Evolutionary conservation across 2,113 vertebrate genomes (phyloP), one percentile per base, ranked within the genome.

Genomic region (Gorsachius goisagi): DNA sequence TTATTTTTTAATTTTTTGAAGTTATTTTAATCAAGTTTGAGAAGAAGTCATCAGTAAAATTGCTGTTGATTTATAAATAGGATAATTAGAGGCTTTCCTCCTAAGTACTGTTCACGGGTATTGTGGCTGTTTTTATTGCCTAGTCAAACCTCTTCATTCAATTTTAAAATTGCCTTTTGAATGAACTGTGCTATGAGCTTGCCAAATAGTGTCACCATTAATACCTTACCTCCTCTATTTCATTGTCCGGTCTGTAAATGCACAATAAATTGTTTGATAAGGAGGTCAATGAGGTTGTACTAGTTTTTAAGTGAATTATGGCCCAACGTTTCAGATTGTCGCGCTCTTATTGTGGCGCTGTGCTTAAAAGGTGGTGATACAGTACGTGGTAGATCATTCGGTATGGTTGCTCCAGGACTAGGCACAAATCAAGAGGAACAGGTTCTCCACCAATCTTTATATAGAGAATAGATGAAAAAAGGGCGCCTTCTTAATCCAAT

Each of bases 81-180:
- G 98, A 98, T 99, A 99, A 99, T 99, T 99, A 99, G 96, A 97
- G 98, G 98, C 98, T 97, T 98, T 98, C 96, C 95, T 97, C 97
- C 97, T 98, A 98, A 98, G 98, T 98, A 98, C 98, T 98, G 98
- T 95, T 98, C 96, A 88, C 98, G 98, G 98, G 98, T 98, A 98
- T 97, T 97, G 98, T 98, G 97, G 98, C 97, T 98, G 97, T 93
- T 98, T 99, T 99, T 99, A 99, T 99, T 99, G 98, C 99, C 99
- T 98, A 98, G 98, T 99, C 99, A 99, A 99, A 99, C 98, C 98
- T 98, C 98, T 98, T 98, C 98, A 98, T 98, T 99, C 99, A 99
- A 99, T 99, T 99, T 99, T 99, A 99, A 99, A 99, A 99, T 99
- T 99, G 99, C 98, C 98, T 99, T 99, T 99, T 99, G 99, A 99